Evolutionary conservation across 2,113 vertebrate genomes (phyloP), one percentile per base, ranked within the genome.

Genomic region (Menura novaehollandiae): DNA sequence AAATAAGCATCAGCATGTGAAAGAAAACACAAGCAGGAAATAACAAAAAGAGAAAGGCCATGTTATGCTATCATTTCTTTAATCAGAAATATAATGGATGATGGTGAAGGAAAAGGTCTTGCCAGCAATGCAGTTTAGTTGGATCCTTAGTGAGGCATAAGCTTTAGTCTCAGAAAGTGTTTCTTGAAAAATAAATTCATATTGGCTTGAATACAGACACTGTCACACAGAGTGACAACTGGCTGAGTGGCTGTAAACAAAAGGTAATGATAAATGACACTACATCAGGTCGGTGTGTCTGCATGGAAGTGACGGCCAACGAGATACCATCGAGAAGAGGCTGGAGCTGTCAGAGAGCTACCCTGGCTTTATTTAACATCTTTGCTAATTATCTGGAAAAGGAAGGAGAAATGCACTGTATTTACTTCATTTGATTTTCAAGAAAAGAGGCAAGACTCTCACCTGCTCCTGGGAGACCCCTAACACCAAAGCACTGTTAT

Each of bases 211-310:
- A 93, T 82, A 89, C 23, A 21, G 76, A 69, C 69, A 79, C 53
- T 93, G 95, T 94, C 86, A 87, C 92, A 72, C 19, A 52, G 88
- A 86, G 52, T 92, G 96, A 95, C 95, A 97, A 93, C 53, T 46
- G 92, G 86, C 91, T 94, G 93, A 89, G 88, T 30, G 62, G 69
- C 92, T 95, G 93, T 94, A 96, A 96, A 97, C 96, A 97, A 96
- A 96, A 95, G 86, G 91, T 96, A 96, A 92, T 92, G 96, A 96
- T 92, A 94, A 96, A 94, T 92, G 95, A 87, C 96, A 92, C 91
- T 28, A 44, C 76, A 81, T 89, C 85, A 58, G 66, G 83, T 69
- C 7, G 1, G 32, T 41, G 53, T 85, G 92, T 56, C 92, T 88
- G 90, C 22, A 14, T 81, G 76, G 84, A 85, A 94, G 73, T 78